Base-by-base conservation (phyloP, 2,113 vertebrate genomes). In the Nycticorax nycticorax region DNA sequence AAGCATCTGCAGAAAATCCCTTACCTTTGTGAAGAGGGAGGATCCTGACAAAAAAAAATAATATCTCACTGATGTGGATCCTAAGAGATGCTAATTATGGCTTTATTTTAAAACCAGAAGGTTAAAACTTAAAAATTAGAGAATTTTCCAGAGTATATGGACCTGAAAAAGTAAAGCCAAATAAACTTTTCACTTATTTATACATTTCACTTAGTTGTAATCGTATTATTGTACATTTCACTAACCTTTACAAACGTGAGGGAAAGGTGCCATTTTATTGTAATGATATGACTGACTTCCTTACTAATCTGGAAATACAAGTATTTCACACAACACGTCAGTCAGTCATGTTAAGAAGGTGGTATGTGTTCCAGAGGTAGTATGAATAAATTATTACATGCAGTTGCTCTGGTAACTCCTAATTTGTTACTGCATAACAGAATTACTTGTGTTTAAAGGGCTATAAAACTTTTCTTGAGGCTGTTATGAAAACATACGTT, bases 331-430 rank as follows among this genome's bases (percentile, higher is more conserved):
- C 87, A 92, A 33, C 55, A 43, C 43, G 68, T 78, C 77, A 43
- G 23, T 67, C 79, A 84, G 59, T 59, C 75, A 66, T 1, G 0
- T 80, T 82, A 52, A 64, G 83, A 56, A 89, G 47, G 60, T 35
- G 41, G 33, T 67, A 23, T 56, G 43, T 67, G 79, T 66, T 94
- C 66, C 93, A 92, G 87, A 76, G 55, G 73, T 43, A 71, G 52
- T 7, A 47, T 32, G 59, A 94, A 87, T 76, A 91, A 97, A 94
- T 85, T 83, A 80, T 56, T 73, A 69, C 48, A 85, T 69, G 48
- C 56, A 56, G 90, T 95, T 95, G 71, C 94, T 92, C 67, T 96
- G 92, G 96, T 79, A 96, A 95, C 92, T 95, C 79, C 55, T 89
- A 85, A 92, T 80, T 92, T 96, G 67, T 95, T 76, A 53, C 76